Evolutionary conservation across 2,888 invertebrate species (phyloP).

Genomic region (Drosophila falleni): DNA sequence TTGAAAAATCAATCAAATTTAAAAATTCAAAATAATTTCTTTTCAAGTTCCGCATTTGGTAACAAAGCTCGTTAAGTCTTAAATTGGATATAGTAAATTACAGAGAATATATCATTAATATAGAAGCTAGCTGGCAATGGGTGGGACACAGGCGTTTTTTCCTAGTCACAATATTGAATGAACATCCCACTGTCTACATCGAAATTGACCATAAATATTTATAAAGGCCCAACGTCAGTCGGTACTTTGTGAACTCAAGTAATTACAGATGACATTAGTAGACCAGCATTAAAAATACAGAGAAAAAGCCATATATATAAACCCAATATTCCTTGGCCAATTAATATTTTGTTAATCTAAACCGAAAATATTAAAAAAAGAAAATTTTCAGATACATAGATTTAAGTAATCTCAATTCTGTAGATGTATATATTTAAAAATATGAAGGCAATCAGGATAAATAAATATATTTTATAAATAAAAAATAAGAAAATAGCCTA

Average conservation of each 20-base stretch:
- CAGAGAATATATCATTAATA: constrained; percentile 43
- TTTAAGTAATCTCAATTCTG: too few species aligned
- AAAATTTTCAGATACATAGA: too few species aligned
- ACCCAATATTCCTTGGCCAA: too few species aligned
- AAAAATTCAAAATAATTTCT: constrained; percentile 4
- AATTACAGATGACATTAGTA: constrained; percentile 48
- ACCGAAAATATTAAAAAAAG: too few species aligned
- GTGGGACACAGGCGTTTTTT: neutral
- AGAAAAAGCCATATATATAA: neutral
- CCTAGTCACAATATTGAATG: neutral
- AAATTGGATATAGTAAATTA: constrained; percentile 34
- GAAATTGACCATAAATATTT: constrained; percentile 68
- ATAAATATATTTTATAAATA: neutral
- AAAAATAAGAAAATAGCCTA: neutral
- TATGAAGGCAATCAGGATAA: too few species aligned
- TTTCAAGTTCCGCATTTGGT: constrained; percentile 1
- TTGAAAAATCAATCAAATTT: neutral
- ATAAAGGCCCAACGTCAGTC: constrained; percentile 32
- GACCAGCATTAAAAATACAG: constrained; percentile 10
- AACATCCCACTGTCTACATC: neutral
- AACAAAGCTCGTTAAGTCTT: neutral
- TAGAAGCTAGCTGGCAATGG: constrained; percentile 8
- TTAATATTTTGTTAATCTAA: too few species aligned
- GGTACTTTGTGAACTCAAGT: constrained; percentile 31
- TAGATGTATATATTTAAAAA: too few species aligned